Evolutionary conservation across 2,797 vertebrate genomes (phyloP).

Genomic region (Avahi laniger): DNA sequence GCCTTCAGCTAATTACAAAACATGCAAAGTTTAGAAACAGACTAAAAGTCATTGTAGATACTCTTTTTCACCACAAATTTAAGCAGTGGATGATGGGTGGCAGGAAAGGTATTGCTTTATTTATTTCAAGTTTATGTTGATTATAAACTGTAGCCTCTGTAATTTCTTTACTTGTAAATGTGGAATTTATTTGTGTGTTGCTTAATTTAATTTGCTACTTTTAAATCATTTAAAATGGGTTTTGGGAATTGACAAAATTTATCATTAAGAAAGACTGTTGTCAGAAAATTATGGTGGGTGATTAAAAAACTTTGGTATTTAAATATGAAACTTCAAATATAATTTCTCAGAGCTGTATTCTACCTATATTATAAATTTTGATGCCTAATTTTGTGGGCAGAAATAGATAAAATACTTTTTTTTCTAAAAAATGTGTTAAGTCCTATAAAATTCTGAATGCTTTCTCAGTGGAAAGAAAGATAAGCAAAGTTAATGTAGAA

Average conservation of each 20-base stretch:
- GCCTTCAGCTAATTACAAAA: conserved; percentile 54
- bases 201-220: conserved; percentile 75
- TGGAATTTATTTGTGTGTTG: conserved; percentile 70
- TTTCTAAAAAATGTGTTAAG: background rate
- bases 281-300: conserved; percentile 63
- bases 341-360: conserved; percentile 51
- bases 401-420: background rate
- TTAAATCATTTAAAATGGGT: conserved; percentile 73
- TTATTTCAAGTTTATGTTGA: conserved; percentile 47
- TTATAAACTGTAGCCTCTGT: conserved; percentile 36
- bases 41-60: conserved; percentile 18
- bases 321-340: conserved; percentile 76
- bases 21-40: background rate
- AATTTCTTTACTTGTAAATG: conserved; percentile 69
- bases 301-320: conserved; percentile 67
- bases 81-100: conserved; percentile 69
- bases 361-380: background rate
- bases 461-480: conserved; percentile 44
- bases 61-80: conserved; percentile 19
- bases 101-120: conserved; percentile 60
- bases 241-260: conserved; percentile 73
- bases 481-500: background rate
- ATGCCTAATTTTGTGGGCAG: background rate
- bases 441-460: background rate
- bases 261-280: conserved; percentile 72